A percentile compares a stretch with the other conserved stretches of the same genome.
These are phyloP conservation scores for Dynastes maya DNA, from an alignment of 2,888 invertebrate genomes.

Conservation along the genomic window DNA sequence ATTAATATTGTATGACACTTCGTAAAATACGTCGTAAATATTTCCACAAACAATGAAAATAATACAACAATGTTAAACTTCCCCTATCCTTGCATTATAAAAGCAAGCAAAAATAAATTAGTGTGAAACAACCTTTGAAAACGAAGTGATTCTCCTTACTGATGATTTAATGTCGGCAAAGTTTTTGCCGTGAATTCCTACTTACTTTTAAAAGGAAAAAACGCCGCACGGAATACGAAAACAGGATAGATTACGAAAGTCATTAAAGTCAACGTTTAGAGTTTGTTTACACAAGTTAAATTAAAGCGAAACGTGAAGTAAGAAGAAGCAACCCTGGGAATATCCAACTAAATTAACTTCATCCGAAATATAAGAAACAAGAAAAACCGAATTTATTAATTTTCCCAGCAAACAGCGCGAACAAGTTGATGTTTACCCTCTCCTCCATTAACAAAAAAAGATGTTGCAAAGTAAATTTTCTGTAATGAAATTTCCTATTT, in stretches of 20 bases:
- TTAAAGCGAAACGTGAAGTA: constrained; percentile 5
- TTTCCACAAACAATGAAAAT: too few species aligned
- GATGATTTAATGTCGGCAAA: too few species aligned
- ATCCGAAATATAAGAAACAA: background rate
- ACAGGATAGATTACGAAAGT: constrained; percentile 11
- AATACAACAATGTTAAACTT: too few species aligned
- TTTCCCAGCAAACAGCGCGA: background rate
- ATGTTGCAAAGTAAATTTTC: too few species aligned
- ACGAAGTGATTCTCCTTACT: too few species aligned
- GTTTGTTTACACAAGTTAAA: constrained; percentile 10
- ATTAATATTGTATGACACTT: too few species aligned
- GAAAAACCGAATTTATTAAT: constrained; percentile 3
- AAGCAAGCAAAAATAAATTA: too few species aligned
- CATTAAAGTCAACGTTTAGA: constrained; percentile 13
- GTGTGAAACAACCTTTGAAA: background rate
- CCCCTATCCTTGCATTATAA: too few species aligned
- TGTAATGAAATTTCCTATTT: too few species aligned
- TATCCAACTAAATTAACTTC: constrained; percentile 6
- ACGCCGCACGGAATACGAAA: background rate
- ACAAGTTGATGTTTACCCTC: background rate
- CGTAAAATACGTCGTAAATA: too few species aligned
- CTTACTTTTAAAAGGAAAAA: too few species aligned
- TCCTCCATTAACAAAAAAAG: background rate
- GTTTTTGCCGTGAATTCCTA: background rate
- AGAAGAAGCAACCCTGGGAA: background rate